Evolutionary conservation across 2,113 vertebrate genomes (phyloP), one percentile per base, ranked within the genome.

Genomic region (Xiphias gladius): DNA sequence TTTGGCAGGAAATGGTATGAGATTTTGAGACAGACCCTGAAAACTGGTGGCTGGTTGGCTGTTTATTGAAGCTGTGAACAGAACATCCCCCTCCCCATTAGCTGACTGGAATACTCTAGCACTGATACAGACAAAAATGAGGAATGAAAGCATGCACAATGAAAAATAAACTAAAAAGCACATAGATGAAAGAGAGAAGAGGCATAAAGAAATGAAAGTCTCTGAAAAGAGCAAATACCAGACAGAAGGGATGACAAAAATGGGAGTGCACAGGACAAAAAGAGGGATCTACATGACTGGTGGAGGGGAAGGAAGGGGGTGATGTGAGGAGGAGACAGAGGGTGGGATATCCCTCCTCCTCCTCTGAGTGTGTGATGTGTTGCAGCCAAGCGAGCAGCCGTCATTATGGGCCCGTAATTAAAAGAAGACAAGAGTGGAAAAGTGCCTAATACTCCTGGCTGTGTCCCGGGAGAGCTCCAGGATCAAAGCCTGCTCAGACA

Each of bases 341-440:
- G 39, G 24, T 32, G 58, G 67, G 46, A 67, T 63, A 55, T 43
- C 37, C 62, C 68, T 66, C 52, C 62, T 71, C 66, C 39, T 68
- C 70, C 52, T 43, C 30, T 0, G 4, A 32, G 26, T 46, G 64
- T 71, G 43, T 67, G 43, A 17, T 52, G 63, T 58, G 57, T 70
- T 86, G 62, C 84, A 80, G 62, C 61, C 35, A 4, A 73, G 83
- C 74, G 48, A 66, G 64, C 85, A 84, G 71, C 43, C 73, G 67
- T 83, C 76, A 86, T 88, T 73, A 81, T 14, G 68, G 65, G 59
- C 58, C 24, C 24, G 19, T 70, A 71, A 88, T 85, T 86, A 85
- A 85, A 80, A 83, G 76, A 63, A 86, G 71, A 82, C 83, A 73
- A 71, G 80, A 76, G 74, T 28, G 48, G 85, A 79, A 86, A 80